These are phyloP conservation scores for Sisyra terminalis DNA, from an alignment of 2,888 invertebrate species.

Conservation along the genomic window DNA sequence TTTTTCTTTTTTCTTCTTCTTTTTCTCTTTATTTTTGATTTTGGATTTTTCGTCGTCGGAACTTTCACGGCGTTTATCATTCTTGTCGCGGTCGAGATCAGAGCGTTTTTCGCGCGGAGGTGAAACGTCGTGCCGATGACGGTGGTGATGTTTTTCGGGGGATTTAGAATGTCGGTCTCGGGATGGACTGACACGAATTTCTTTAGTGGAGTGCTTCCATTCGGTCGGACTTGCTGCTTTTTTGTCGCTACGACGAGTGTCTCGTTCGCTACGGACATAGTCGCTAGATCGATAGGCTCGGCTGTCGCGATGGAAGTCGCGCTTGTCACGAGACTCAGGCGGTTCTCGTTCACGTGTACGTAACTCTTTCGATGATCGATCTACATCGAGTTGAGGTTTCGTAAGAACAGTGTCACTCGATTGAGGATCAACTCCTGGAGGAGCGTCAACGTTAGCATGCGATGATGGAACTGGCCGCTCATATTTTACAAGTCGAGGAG, in stretches of 20 bases:
- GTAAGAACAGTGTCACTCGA: conserved; percentile 10
- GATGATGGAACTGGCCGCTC: conserved; percentile 18
- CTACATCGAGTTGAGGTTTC: conserved; percentile 3
- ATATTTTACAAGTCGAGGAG: conserved; percentile 26
- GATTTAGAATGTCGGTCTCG: conserved; percentile 24
- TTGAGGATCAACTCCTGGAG: conserved; percentile 14
- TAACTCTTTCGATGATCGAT: neutral
- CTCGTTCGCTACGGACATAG: conserved; percentile 1
- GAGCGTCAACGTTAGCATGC: conserved; percentile 12
- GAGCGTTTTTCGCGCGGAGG: conserved; percentile 14
- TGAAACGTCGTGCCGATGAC: conserved; percentile 11
- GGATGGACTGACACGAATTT: conserved; percentile 20
- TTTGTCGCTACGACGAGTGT: neutral
- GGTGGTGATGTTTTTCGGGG: conserved; percentile 24
- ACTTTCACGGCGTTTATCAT: conserved; percentile 25
- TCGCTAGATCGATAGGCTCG: conserved; percentile 6
- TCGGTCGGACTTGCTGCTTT: neutral
- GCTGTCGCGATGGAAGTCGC: conserved; percentile 7
- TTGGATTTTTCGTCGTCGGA: conserved; percentile 18
- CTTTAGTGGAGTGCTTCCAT: conserved; percentile 19
- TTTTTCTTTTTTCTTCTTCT: conserved; percentile 34
- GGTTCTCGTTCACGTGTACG: conserved; percentile 4
- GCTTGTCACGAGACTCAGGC: conserved; percentile 7
- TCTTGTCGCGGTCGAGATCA: conserved; percentile 23
- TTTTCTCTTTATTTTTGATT: conserved; percentile 23